Evolutionary conservation across 2,797 vertebrate species (phyloP).

Genomic region (Chelonia mydas): DNA sequence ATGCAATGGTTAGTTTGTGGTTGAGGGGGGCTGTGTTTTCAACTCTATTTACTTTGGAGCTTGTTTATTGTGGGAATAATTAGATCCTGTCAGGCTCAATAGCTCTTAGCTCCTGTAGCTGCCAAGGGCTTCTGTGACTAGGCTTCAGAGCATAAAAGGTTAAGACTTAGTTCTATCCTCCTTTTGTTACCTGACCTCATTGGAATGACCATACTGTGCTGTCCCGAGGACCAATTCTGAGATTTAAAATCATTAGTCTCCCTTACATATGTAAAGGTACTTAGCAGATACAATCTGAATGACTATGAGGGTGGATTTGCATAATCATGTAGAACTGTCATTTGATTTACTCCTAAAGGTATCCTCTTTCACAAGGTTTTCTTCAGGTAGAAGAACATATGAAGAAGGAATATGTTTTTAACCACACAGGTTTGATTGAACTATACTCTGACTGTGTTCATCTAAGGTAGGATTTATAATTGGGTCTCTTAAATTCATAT

Average conservation of each 20-base stretch:
- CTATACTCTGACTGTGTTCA: not conserved
- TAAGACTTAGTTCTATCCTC: constrained; percentile 61
- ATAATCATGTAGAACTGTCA: constrained; percentile 40
- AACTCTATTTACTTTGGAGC: not conserved
- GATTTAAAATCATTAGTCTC: constrained; percentile 66
- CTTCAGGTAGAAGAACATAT: constrained; percentile 9
- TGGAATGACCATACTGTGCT: constrained; percentile 59
- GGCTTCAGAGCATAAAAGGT: constrained; percentile 59
- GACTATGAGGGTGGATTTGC: constrained; percentile 57
- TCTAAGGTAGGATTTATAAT: not conserved
- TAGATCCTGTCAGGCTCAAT: constrained; percentile 58
- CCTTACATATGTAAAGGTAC: constrained; percentile 60
- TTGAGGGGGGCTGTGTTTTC: constrained; percentile 11
- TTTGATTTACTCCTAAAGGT: constrained; percentile 60
- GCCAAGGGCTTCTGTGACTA: constrained; percentile 36
- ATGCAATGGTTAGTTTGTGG: not conserved
- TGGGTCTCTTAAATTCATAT: constrained; percentile 2
- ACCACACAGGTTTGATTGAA: constrained; percentile 31
- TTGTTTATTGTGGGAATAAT: constrained; percentile 47
- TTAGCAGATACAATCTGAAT: constrained; percentile 69
- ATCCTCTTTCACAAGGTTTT: constrained; percentile 36
- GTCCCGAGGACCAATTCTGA: constrained; percentile 52
- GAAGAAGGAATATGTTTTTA: constrained; percentile 24
- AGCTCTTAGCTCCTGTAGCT: constrained; percentile 48
- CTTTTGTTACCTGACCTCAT: constrained; percentile 64